Base-by-base conservation (phyloP, 53 echinoderm and acorn worm genomes). In the Arbacia lixula region DNA sequence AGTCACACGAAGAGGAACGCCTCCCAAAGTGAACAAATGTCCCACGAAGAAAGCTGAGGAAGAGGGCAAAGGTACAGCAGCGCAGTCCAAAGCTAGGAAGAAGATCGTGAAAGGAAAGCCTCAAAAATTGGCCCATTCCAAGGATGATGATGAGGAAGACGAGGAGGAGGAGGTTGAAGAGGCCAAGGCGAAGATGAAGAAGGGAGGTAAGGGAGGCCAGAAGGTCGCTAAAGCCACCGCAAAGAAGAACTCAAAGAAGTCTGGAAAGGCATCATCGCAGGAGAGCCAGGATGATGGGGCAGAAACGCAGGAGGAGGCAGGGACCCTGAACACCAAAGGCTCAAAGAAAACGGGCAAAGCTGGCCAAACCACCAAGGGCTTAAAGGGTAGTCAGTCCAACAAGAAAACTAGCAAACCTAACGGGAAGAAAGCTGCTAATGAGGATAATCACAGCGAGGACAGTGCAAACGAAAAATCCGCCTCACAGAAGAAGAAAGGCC, bases 131-230 rank as follows among this genome's bases (percentile, higher is more conserved):
- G 8, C 21, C 2, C 10, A 74, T 38, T 27, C 38, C 1, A 61
- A 36, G 33, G 40, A 35, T 42, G 58, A 60, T 31, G 76, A 77
- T 53, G 89, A 85, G 34, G 72, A 84, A 1, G 54, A 84, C 16
- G 84, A 88, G 31, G 73, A 66, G 9, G 39, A n/a, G n/a, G n/a
- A n/a, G n/a, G n/a, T n/a, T n/a, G n/a, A 76, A 52, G 31, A 39
- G 28, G 53, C 65, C 12, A 67, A 86, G 9, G 16, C 72, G 53
- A 89, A 89, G 66, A 76, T 43, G 28, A 63, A 51, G 60, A 66
- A 65, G 33, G 66, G 66, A 4, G 30, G 29, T 31, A 67, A 51
- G 49, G 53, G 42, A 34, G 66, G 10, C 19, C 29, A 29, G n/a
- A 46, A 34, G 35, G 21, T 20, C 30, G 66, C 25, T 22, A 83